A percentile compares a stretch with the other conserved stretches of the same genome.
phyloP scores from a whole-genome alignment of 2,888 invertebrate genomes.

The Pachycephus smyrnensis region DNA sequence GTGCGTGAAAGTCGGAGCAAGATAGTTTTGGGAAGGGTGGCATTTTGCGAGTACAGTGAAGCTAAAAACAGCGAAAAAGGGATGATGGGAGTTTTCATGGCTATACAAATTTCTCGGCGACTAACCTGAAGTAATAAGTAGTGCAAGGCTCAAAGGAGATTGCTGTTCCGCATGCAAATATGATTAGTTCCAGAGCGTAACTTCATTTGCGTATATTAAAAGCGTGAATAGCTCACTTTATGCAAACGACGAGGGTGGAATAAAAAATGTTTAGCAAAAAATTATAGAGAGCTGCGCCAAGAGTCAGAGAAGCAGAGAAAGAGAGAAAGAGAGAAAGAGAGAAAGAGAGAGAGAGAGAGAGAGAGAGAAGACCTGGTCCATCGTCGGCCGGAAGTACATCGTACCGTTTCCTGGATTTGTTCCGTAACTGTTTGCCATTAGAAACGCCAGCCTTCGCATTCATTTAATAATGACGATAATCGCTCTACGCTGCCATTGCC shows the following conservation, averaged over 20 bases:
- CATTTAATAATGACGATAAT: neutral
- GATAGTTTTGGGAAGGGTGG: no score
- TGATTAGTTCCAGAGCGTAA: constrained; percentile 63
- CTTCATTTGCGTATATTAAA: constrained; percentile 64
- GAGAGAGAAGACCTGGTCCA: constrained; percentile 14
- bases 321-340: constrained; percentile 16
- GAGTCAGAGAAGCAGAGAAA: no score
- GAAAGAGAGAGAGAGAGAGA: constrained; percentile 10
- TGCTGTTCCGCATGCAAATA: constrained; percentile 62
- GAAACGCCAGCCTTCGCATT: neutral
- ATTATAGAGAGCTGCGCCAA: neutral
- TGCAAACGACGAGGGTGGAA: constrained; percentile 44
- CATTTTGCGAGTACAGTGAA: neutral
- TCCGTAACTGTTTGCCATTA: neutral
- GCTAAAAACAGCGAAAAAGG: neutral
- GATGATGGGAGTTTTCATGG: constrained; percentile 6
- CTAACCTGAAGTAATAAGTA: constrained; percentile 50
- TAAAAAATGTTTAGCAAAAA: constrained; percentile 4
- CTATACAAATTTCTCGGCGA: constrained; percentile 32
- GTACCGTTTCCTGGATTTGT: neutral
- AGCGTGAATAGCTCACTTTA: constrained; percentile 57
- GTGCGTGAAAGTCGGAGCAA: no score
- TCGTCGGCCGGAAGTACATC: neutral
- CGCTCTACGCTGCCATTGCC: neutral
- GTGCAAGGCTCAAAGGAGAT: constrained; percentile 57